A percentile compares a stretch with the other conserved stretches of the same genome.
Conservation (phyloP, 2,113 vertebrate species). For the Dinomys branickii region DNA sequence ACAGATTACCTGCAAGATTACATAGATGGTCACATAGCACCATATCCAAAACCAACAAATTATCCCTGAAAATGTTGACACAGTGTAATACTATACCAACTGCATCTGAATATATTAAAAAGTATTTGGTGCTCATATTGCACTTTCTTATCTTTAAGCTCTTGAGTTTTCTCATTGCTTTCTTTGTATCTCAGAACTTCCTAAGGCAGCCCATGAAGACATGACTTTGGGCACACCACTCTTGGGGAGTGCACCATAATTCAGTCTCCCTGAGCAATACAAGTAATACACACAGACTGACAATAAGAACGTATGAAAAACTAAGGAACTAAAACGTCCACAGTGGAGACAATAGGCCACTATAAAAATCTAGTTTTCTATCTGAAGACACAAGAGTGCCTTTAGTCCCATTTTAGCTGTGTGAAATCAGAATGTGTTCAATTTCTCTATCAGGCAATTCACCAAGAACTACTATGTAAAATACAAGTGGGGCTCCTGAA, state of each 20-base stretch:
- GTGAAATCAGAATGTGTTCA: neutral
- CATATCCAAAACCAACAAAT: neutral
- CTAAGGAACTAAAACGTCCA: neutral
- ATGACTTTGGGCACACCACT: neutral
- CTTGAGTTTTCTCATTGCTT: neutral
- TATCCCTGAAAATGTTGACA: neutral
- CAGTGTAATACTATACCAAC: neutral
- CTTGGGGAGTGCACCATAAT: neutral
- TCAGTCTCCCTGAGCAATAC: neutral
- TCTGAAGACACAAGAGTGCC: neutral
- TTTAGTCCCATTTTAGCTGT: neutral
- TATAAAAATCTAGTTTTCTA: neutral
- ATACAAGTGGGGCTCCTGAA: neutral
- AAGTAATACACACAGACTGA: neutral
- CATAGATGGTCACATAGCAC: neutral
- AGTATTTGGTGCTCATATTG: neutral
- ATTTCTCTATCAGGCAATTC: neutral
- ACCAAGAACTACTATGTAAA: neutral
- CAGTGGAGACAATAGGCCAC: neutral
- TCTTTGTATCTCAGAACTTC: neutral
- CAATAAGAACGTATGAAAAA: neutral
- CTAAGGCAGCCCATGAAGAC: neutral
- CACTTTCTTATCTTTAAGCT: neutral
- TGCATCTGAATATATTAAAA: neutral
- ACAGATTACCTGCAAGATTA: neutral